A percentile compares a stretch with the other conserved stretches of the same genome.
These are phyloP conservation scores for Slavum lentiscoides DNA, from an alignment of 2,888 invertebrate genomes.

Conservation along the genomic window DNA sequence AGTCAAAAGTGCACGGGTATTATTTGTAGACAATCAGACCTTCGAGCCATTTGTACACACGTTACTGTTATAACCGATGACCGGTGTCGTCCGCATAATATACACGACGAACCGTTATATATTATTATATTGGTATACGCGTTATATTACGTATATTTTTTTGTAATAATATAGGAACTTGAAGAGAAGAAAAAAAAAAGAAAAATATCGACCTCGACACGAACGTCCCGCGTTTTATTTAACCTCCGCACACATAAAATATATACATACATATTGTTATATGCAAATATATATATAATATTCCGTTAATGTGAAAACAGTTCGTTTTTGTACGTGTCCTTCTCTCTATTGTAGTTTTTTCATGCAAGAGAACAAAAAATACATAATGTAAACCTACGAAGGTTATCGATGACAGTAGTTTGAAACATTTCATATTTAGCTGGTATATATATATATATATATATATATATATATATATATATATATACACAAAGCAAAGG, in stretches of 20 bases:
- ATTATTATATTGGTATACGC: too few relatives aligned
- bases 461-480: background rate
- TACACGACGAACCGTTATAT: too few relatives aligned
- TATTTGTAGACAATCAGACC: background rate
- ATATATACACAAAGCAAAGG: background rate
- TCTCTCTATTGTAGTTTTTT: conserved; percentile 1
- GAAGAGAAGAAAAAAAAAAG: conserved; percentile 28
- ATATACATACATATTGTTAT: background rate
- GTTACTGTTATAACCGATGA: background rate
- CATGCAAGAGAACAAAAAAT: background rate
- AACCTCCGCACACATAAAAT: background rate
- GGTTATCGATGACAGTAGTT: conserved; percentile 21
- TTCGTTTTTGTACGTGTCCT: conserved; percentile 27
- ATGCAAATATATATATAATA: background rate
- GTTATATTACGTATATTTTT: too few relatives aligned
- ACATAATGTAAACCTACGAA: background rate
- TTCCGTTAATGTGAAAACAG: conserved; percentile 18
- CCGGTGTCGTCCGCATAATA: background rate
- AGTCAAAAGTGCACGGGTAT: background rate
- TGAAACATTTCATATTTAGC: too few relatives aligned
- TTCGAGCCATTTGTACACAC: background rate
- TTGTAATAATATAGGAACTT: conserved; percentile 9
- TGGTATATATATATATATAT: background rate
- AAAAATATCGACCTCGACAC: conserved; percentile 28
- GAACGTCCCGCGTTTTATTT: background rate